Conservation (phyloP, 2,797 vertebrate genomes). For the Florisuga fusca region DNA sequence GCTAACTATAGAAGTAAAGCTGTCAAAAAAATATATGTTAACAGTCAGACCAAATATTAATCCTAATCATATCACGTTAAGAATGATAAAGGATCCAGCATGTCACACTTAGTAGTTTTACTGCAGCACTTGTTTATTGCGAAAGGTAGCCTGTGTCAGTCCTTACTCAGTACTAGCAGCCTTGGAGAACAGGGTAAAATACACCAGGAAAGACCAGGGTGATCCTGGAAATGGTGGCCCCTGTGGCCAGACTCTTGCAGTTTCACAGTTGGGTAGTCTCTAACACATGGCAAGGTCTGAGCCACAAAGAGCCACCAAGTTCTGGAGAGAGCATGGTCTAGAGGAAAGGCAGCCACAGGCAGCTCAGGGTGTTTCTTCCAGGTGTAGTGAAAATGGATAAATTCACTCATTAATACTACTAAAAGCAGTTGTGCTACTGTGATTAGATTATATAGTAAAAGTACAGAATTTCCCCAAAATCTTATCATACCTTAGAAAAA, state of each 20-base stretch:
- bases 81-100: neutral
- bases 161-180: neutral
- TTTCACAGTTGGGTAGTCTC: neutral
- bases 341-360: neutral
- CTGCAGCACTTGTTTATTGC: neutral
- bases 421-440: neutral
- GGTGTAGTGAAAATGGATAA: neutral
- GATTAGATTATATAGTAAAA: neutral
- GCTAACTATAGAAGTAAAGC: neutral
- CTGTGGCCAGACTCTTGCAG: neutral
- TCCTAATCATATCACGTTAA: neutral
- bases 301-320: neutral
- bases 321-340: neutral
- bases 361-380: neutral
- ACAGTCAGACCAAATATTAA: neutral
- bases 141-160: neutral
- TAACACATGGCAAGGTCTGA: neutral
- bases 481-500: neutral
- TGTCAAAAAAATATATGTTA: neutral
- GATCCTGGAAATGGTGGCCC: neutral
- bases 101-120: neutral
- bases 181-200: neutral
- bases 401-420: neutral
- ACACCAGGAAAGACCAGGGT: neutral
- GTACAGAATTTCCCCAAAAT: neutral